Evolutionary conservation across 2,113 vertebrate genomes (phyloP).

Genomic region (Pogonocichla stellata): DNA sequence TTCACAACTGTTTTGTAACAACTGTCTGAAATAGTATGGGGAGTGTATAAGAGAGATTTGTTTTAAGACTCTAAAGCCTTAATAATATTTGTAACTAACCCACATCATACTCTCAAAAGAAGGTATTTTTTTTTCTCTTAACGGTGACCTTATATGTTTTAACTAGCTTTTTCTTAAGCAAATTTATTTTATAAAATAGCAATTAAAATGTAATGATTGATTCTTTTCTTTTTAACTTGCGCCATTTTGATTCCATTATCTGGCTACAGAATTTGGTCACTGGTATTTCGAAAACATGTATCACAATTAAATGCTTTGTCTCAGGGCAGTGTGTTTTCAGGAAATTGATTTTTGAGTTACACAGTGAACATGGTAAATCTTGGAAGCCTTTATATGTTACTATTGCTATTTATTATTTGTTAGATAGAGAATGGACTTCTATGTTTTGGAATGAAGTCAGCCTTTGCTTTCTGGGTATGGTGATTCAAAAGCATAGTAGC

Average conservation of each 20-base stretch:
- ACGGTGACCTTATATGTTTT: neutral
- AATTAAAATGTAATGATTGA: neutral
- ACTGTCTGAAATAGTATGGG: neutral
- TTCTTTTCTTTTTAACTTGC: neutral
- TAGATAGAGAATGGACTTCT: neutral
- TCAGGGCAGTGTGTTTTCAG: neutral
- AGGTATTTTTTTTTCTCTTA: neutral
- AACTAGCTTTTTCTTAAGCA: neutral
- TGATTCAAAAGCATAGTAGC: accelerated
- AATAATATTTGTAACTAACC: neutral
- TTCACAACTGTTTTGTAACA: neutral
- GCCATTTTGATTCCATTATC: neutral
- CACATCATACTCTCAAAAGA: neutral
- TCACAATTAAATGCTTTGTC: slow-evolving; percentile 2
- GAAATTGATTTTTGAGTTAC: slow-evolving; percentile 52
- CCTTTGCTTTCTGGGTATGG: neutral
- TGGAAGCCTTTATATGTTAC: neutral
- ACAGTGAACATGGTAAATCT: neutral
- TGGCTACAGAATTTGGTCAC: neutral
- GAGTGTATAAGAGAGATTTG: neutral
- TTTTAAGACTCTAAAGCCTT: neutral
- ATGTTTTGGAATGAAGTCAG: neutral
- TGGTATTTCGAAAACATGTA: neutral
- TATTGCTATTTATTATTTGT: neutral
- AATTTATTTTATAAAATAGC: neutral